These are phyloP conservation scores for Lampris incognitus DNA, from an alignment of 2,113 vertebrate genomes.

Conservation along the genomic window DNA sequence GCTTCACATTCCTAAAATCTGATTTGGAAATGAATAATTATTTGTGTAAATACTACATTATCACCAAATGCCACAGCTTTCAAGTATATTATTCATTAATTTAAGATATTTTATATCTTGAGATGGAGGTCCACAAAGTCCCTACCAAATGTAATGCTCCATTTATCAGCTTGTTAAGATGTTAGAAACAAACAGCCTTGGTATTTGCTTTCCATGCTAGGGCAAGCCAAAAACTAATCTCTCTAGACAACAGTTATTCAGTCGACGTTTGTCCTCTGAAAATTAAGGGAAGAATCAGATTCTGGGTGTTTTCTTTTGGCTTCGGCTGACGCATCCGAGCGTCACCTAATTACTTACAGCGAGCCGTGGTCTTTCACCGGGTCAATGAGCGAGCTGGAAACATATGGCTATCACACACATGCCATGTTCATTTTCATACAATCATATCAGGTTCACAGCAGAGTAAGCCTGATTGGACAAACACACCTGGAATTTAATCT, in stretches of 20 bases:
- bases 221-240: slow-evolving; percentile 50
- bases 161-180: too few species aligned
- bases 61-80: too few species aligned
- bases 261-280: slow-evolving; percentile 56
- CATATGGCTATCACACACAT: slow-evolving; percentile 54
- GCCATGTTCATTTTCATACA: slow-evolving; percentile 53
- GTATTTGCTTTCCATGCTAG: too few species aligned
- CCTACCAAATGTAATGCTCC: too few species aligned
- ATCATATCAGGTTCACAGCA: slow-evolving; percentile 49
- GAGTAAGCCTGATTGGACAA: slow-evolving; percentile 49
- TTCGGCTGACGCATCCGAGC: slow-evolving; percentile 22
- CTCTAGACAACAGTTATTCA: slow-evolving; percentile 65
- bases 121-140: too few species aligned
- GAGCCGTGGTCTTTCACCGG: slow-evolving; percentile 25
- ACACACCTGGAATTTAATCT: slow-evolving; percentile 55
- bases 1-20: too few species aligned
- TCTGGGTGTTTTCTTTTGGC: slow-evolving; percentile 40
- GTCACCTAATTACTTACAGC: slow-evolving; percentile 12
- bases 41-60: too few species aligned
- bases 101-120: too few species aligned
- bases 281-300: slow-evolving; percentile 54
- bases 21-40: too few species aligned
- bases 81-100: too few species aligned
- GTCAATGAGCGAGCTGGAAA: slow-evolving; percentile 1
- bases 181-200: too few species aligned